Conservation (phyloP, 2,113 vertebrate genomes). For the Paramormyrops kingsleyae region DNA sequence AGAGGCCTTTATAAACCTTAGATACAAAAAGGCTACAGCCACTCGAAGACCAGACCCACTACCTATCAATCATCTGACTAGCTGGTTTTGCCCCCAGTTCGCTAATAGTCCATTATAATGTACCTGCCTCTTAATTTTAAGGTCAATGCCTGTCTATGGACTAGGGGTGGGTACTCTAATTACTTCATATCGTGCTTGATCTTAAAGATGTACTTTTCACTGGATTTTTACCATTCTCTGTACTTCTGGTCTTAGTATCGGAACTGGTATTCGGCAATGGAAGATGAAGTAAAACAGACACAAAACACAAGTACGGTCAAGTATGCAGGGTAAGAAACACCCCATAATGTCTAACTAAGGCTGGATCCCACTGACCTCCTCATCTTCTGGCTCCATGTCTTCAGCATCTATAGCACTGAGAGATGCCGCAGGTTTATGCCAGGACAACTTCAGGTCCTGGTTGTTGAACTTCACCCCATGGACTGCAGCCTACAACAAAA, state of each 20-base stretch:
- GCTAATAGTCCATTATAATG: not conserved
- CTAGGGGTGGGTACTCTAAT: not conserved
- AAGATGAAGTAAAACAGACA: not conserved
- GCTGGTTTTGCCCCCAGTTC: not conserved
- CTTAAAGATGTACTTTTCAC: not conserved
- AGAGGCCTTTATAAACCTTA: not conserved
- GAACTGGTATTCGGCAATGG: not conserved
- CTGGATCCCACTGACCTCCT: conserved; percentile 67
- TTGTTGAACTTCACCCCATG: conserved; percentile 85
- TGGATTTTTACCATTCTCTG: not conserved
- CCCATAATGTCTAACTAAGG: not conserved
- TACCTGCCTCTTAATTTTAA: not conserved
- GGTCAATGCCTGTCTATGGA: not conserved
- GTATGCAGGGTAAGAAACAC: not conserved
- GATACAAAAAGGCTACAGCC: not conserved
- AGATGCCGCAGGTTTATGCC: conserved; percentile 77
- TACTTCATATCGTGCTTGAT: not conserved
- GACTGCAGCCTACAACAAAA: conserved; percentile 68
- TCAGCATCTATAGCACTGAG: conserved; percentile 70
- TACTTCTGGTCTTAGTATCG: not conserved
- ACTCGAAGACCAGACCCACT: not conserved
- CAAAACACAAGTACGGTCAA: not conserved
- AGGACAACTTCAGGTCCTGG: conserved; percentile 79
- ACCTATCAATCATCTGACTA: not conserved
- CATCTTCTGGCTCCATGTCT: conserved; percentile 83